Conservation (phyloP, 2,888 invertebrate species). For the Parnassius mnemosyne region DNA sequence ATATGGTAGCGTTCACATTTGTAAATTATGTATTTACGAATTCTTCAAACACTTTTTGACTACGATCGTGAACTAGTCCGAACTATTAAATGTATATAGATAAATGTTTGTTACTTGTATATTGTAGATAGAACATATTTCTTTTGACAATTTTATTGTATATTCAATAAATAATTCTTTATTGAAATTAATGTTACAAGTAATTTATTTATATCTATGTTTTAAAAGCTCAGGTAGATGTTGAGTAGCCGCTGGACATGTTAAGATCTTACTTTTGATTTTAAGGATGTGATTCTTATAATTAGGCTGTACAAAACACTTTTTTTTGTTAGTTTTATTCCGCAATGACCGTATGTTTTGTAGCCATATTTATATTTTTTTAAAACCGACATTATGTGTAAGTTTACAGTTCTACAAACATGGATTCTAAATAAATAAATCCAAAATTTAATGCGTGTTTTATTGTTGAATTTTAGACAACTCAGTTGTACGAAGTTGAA, state of each 20-base stretch:
- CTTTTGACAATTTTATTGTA: slow-evolving; percentile 71
- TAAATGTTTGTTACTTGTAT: slow-evolving; percentile 80
- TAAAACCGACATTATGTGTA: slow-evolving; percentile 69
- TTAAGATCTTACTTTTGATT: slow-evolving; percentile 25
- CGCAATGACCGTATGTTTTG: slow-evolving; percentile 65
- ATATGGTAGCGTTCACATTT: slow-evolving; percentile 52
- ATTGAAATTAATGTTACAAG: slow-evolving; percentile 63
- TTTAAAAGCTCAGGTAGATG: slow-evolving; percentile 67
- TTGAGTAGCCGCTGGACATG: slow-evolving; percentile 48
- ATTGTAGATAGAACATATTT: slow-evolving; percentile 80
- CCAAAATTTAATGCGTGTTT: slow-evolving; percentile 49
- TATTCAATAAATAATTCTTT: slow-evolving; percentile 68
- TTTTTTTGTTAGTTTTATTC: slow-evolving; percentile 55
- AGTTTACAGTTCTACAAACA: slow-evolving; percentile 76
- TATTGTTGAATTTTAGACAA: slow-evolving; percentile 31
- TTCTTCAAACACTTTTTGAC: slow-evolving; percentile 60
- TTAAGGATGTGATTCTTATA: slow-evolving; percentile 55
- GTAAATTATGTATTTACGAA: slow-evolving; percentile 66
- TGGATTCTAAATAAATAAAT: slow-evolving; percentile 79
- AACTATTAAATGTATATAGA: slow-evolving; percentile 77
- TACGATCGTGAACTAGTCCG: slow-evolving; percentile 77
- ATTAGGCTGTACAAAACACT: slow-evolving; percentile 58
- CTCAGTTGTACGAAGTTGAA: too few species aligned
- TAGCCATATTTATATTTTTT: slow-evolving; percentile 79
- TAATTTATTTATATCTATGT: slow-evolving; percentile 67